Percentiles rank a stretch among this genome's conserved stretches.
Conservation (phyloP, 2,888 invertebrate species). For the Urechis unicinctus region DNA sequence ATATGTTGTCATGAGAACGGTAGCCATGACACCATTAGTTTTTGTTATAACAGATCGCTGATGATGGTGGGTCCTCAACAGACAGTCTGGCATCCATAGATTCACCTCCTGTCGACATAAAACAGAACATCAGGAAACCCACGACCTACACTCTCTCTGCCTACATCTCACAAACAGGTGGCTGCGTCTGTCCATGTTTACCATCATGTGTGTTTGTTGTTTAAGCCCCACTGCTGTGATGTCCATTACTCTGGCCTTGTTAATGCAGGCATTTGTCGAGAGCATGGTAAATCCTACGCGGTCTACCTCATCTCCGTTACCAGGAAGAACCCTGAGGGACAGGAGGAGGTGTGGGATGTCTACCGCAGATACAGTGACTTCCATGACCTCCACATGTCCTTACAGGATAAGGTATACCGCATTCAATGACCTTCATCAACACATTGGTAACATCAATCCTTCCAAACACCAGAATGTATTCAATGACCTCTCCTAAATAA, state of each 20-base stretch:
- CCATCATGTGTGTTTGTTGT: background rate
- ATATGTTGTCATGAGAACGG: no score
- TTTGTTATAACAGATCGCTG: no score
- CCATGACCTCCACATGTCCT: constrained; percentile 75
- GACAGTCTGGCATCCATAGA: constrained; percentile 3
- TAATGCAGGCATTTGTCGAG: constrained; percentile 24
- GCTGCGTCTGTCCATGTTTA: background rate
- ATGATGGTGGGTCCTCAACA: constrained; percentile 18
- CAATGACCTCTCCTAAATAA: background rate
- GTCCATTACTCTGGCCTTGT: no score
- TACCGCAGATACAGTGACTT: constrained; percentile 91
- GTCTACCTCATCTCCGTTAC: constrained; percentile 80
- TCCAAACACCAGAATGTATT: no score
- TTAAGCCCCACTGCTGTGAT: background rate
- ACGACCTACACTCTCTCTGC: constrained; percentile 17
- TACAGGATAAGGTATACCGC: constrained; percentile 57
- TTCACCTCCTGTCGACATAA: no score
- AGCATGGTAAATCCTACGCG: constrained; percentile 75
- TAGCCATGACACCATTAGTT: no score
- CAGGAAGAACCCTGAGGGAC: constrained; percentile 51
- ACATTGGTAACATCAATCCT: no score
- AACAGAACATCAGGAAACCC: no score
- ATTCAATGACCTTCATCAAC: constrained; percentile 5
- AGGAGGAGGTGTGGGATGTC: constrained; percentile 78
- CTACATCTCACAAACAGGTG: constrained; percentile 22